phyloP scores from a whole-genome alignment of 2,113 vertebrate genomes.

The Spizaetus ornatus region DNA sequence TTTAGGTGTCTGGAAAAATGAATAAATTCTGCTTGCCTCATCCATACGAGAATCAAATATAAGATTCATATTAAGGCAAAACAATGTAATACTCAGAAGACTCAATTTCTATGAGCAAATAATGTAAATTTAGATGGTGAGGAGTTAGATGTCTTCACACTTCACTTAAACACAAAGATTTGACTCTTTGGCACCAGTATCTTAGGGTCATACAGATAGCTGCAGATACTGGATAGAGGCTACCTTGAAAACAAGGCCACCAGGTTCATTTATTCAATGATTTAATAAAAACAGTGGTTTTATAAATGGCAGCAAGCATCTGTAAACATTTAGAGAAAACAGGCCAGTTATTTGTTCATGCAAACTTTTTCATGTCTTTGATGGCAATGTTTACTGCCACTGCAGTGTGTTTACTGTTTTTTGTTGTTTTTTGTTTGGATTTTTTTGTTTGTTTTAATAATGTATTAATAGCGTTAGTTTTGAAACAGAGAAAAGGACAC shows the following conservation, averaged over 20 bases:
- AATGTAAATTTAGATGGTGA: not conserved
- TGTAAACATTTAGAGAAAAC: not conserved
- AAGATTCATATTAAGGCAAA: not conserved
- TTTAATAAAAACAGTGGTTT: not conserved
- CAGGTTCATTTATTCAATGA: not conserved
- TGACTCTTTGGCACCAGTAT: not conserved
- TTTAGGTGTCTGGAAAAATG: not conserved
- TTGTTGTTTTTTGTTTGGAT: not conserved
- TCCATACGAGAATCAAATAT: not conserved
- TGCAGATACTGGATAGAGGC: not conserved
- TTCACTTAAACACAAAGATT: not conserved
- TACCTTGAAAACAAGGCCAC: not conserved
- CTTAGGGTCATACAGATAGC: not conserved
- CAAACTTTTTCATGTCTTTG: not conserved
- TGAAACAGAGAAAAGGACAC: slow-evolving; percentile 3
- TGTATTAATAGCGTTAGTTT: slow-evolving; percentile 54
- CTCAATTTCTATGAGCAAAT: not conserved
- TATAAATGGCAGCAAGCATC: not conserved
- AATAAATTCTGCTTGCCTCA: not conserved
- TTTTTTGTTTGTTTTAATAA: not conserved
- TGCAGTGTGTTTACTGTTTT: not conserved
- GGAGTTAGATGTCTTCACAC: not conserved
- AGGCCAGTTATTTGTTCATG: slow-evolving; percentile 47
- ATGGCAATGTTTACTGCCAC: not conserved
- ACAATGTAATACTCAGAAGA: not conserved